phyloP scores from a whole-genome alignment of 1,140 invertebrate genomes.

The Cheumatopsyche charites region DNA sequence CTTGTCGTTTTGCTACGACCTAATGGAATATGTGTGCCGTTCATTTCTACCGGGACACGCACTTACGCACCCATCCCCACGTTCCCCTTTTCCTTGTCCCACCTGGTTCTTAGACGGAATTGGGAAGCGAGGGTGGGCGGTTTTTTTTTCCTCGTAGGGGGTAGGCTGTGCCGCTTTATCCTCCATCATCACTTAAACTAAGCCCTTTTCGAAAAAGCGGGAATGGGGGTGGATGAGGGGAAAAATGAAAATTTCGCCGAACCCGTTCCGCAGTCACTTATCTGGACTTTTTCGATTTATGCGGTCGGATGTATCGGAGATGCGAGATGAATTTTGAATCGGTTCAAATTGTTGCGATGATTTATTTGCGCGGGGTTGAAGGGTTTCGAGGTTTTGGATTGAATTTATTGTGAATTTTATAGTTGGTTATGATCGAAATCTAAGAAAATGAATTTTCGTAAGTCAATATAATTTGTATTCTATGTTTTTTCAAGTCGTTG shows the following conservation, averaged over 20 bases:
- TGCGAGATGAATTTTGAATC: too few relatives aligned
- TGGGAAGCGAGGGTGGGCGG: not conserved
- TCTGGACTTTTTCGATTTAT: too few relatives aligned
- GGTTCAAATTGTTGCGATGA: too few relatives aligned
- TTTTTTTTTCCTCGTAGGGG: too few relatives aligned
- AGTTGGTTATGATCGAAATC: too few relatives aligned
- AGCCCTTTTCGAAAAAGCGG: conserved; percentile 1
- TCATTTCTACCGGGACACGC: conserved; percentile 32
- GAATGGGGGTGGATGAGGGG: too few relatives aligned
- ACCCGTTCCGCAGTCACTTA: not conserved
- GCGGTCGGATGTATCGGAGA: too few relatives aligned
- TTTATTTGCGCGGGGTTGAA: not conserved
- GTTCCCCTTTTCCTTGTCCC: not conserved
- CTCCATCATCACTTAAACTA: conserved; percentile 25
- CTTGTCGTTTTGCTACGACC: conserved; percentile 41
- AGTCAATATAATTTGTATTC: too few relatives aligned
- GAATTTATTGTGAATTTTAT: too few relatives aligned
- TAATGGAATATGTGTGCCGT: conserved; percentile 46
- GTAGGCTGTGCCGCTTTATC: not conserved
- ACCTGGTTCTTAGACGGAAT: not conserved
- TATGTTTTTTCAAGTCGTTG: too few relatives aligned
- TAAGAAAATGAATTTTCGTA: too few relatives aligned
- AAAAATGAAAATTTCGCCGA: not conserved
- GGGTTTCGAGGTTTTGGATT: too few relatives aligned
- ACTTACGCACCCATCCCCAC: not conserved